Conservation (phyloP, 1,140 invertebrate genomes). For the Myzus persicae region DNA sequence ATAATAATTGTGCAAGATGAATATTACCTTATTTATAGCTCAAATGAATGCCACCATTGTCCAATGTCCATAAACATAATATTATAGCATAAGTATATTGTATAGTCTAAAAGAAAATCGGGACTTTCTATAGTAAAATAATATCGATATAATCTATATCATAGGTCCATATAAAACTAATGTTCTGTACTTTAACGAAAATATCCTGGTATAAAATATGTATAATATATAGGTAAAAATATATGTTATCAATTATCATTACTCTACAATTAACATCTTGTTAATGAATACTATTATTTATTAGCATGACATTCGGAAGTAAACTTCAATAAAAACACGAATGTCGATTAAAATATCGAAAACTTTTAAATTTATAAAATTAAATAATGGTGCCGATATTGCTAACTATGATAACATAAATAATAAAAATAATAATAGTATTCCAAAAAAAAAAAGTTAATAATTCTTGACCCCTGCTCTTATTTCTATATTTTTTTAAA, state of each 20-base stretch:
- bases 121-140: background rate
- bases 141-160: too few relatives aligned
- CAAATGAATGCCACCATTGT: too few relatives aligned
- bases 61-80: too few relatives aligned
- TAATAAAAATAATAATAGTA: too few relatives aligned
- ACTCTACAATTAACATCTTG: background rate
- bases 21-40: background rate
- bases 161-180: too few relatives aligned
- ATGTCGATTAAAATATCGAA: background rate
- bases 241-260: background rate
- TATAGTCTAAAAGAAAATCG: background rate
- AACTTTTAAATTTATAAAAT: background rate
- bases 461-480: background rate
- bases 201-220: too few relatives aligned
- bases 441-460: background rate
- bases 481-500: too few relatives aligned
- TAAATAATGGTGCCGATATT: background rate
- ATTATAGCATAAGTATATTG: background rate
- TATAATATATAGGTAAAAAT: background rate
- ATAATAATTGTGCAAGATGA: background rate
- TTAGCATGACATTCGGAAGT: background rate
- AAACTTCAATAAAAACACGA: background rate
- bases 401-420: too few relatives aligned
- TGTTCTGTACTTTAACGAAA: too few relatives aligned
- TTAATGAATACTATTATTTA: background rate